Percentiles rank a stretch among this genome's conserved stretches.
These are phyloP conservation scores for Plumapathes pennacea DNA, from an alignment of 92 coral and sea anemone genomes.

Conservation along the genomic window DNA sequence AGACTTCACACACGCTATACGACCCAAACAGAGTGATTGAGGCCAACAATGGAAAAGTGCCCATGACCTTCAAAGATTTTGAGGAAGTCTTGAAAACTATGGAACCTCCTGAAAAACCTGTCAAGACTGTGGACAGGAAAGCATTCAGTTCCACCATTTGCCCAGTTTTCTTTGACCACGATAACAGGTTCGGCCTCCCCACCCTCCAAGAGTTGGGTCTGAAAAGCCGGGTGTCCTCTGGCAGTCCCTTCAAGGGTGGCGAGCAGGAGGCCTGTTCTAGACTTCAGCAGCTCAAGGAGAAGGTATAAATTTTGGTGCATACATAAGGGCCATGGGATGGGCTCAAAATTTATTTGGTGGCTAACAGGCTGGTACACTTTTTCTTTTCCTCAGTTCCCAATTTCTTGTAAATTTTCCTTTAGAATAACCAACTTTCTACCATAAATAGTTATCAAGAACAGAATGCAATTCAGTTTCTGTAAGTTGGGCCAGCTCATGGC, in stretches of 20 bases:
- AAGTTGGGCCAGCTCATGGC: no score
- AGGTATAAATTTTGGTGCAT: slow-evolving; percentile 29
- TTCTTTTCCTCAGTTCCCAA: no score
- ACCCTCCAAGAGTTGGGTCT: slow-evolving; percentile 69
- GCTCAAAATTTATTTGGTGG: no score
- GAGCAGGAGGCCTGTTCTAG: slow-evolving; percentile 75
- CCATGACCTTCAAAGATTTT: slow-evolving; percentile 70
- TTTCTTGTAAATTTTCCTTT: no score
- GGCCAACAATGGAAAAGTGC: slow-evolving; percentile 60
- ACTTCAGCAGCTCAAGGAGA: slow-evolving; percentile 64
- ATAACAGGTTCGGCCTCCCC: slow-evolving; percentile 65
- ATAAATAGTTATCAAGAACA: no score
- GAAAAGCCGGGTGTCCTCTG: slow-evolving; percentile 38
- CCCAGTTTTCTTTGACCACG: slow-evolving; percentile 57
- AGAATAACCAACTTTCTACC: no score
- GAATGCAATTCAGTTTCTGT: no score
- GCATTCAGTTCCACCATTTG: slow-evolving; percentile 67
- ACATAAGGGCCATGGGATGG: no score
- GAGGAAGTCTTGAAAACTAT: slow-evolving; percentile 69
- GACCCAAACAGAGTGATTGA: slow-evolving; percentile 66
- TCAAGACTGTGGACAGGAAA: slow-evolving; percentile 45
- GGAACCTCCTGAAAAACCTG: slow-evolving; percentile 89
- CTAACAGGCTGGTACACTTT: no score
- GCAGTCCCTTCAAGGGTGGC: slow-evolving; percentile 75
- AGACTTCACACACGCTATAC: slow-evolving; percentile 85